phyloP scores from a whole-genome alignment of 2,888 invertebrate species.

The Eurytoma californica region DNA sequence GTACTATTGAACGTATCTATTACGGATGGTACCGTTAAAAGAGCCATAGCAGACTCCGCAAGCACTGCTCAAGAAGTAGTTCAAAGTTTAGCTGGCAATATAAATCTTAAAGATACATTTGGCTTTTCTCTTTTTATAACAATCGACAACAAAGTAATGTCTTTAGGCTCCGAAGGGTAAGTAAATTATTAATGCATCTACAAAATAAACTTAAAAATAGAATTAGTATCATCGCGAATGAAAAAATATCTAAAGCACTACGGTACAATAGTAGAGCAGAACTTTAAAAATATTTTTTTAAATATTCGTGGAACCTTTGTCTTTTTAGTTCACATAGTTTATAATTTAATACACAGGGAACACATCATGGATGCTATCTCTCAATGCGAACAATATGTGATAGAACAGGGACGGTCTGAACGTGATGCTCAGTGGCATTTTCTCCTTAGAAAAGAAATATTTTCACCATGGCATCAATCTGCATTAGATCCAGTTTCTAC shows the following conservation, averaged over 20 bases:
- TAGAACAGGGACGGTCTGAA: slow-evolving; percentile 91
- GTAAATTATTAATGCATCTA: slow-evolving; percentile 14
- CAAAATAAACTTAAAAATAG: too few species aligned
- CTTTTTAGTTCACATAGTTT: neutral
- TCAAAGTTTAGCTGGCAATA: slow-evolving; percentile 85
- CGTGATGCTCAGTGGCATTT: slow-evolving; percentile 91
- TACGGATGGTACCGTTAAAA: slow-evolving; percentile 90
- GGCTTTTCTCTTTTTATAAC: slow-evolving; percentile 95
- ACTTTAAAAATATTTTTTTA: too few species aligned
- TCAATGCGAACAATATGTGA: slow-evolving; percentile 96
- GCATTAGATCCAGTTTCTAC: slow-evolving; percentile 87
- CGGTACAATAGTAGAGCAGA: too few species aligned
- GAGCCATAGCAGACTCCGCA: slow-evolving; percentile 91
- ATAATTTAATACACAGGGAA: slow-evolving; percentile 77
- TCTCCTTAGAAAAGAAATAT: slow-evolving; percentile 92
- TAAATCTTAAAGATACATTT: slow-evolving; percentile 87
- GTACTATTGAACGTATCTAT: slow-evolving; percentile 88
- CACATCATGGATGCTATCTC: slow-evolving; percentile 97
- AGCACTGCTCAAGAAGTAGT: slow-evolving; percentile 93
- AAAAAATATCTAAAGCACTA: too few species aligned
- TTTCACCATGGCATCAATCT: slow-evolving; percentile 94
- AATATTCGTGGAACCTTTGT: too few species aligned
- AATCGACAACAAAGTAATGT: slow-evolving; percentile 86
- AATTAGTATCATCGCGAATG: too few species aligned
- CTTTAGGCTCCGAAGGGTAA: slow-evolving; percentile 63